phyloP scores from a whole-genome alignment of 2,113 vertebrate genomes.

The Hiodon alosoides region DNA sequence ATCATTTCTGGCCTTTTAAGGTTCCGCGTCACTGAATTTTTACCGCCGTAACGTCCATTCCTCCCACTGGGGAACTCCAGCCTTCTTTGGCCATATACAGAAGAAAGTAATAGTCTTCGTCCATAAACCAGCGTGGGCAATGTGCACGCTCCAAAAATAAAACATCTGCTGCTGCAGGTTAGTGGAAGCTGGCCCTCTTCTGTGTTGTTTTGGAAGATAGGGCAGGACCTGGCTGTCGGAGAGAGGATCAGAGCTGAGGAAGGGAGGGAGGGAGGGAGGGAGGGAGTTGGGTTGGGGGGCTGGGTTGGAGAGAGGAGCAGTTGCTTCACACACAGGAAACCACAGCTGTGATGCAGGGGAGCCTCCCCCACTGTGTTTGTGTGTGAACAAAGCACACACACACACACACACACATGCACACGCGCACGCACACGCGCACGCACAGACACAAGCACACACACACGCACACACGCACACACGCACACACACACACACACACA shows the following conservation, averaged over 20 bases:
- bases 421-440: too few relatives aligned
- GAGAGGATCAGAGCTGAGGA: not conserved
- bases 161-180: slow-evolving; percentile 8
- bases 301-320: not conserved
- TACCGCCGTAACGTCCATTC: not conserved
- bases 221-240: not conserved
- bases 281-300: not conserved
- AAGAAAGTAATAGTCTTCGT: not conserved
- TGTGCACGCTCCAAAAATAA: not conserved
- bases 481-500: too few relatives aligned
- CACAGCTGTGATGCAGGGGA: not conserved
- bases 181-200: not conserved
- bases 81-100: slow-evolving; percentile 7
- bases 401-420: too few relatives aligned
- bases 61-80: slow-evolving; percentile 2
- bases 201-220: slow-evolving; percentile 2
- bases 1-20: slow-evolving; percentile 6
- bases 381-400: too few relatives aligned
- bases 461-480: too few relatives aligned
- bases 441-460: too few relatives aligned
- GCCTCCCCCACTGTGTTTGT: not conserved
- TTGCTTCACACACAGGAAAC: not conserved
- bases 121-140: not conserved
- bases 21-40: slow-evolving; percentile 1
- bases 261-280: not conserved